Conservation (phyloP, 37 sponge, comb jelly and placozoan genomes). For the Oscarella lobularis region DNA sequence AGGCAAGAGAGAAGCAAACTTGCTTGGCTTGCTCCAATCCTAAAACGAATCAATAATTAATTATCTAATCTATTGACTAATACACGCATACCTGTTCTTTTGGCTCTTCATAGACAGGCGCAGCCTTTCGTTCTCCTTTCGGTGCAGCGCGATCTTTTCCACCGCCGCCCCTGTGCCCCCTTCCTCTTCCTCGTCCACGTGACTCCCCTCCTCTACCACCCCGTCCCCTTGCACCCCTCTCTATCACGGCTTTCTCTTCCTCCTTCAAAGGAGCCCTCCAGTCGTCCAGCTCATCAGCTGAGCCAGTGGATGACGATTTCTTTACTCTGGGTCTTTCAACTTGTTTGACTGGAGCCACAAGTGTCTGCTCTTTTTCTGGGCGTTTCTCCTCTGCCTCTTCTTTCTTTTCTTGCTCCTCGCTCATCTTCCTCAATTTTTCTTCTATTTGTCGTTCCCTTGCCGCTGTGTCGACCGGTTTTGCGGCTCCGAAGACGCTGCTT, state of each 20-base stretch:
- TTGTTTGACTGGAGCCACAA: no score
- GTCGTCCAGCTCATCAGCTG: neutral
- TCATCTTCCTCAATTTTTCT: slow-evolving; percentile 25
- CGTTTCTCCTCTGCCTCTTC: slow-evolving; percentile 4
- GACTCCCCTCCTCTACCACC: neutral
- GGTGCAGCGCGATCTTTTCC: neutral
- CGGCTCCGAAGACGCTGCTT: slow-evolving; percentile 81
- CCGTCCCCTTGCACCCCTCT: slow-evolving; percentile 6
- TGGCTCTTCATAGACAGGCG: neutral
- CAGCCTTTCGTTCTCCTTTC: neutral
- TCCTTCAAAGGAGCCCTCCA: neutral
- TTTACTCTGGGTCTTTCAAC: no score
- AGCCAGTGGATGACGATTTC: no score
- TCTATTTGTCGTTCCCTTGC: slow-evolving; percentile 65
- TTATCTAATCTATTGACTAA: no score
- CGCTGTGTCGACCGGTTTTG: slow-evolving; percentile 87
- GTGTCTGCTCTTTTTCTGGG: slow-evolving; percentile 3
- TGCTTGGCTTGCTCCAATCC: slow-evolving; percentile 6
- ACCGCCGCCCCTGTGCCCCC: neutral
- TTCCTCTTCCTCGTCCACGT: neutral
- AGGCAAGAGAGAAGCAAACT: slow-evolving; percentile 9
- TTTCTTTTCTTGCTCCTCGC: neutral
- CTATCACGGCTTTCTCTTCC: slow-evolving; percentile 31
- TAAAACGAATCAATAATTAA: neutral
- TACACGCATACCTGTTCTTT: no score